Evolutionary conservation across 2,888 invertebrate species (phyloP), one percentile per base, ranked within the genome.

Genomic region (Drosophila subsilvestris): DNA sequence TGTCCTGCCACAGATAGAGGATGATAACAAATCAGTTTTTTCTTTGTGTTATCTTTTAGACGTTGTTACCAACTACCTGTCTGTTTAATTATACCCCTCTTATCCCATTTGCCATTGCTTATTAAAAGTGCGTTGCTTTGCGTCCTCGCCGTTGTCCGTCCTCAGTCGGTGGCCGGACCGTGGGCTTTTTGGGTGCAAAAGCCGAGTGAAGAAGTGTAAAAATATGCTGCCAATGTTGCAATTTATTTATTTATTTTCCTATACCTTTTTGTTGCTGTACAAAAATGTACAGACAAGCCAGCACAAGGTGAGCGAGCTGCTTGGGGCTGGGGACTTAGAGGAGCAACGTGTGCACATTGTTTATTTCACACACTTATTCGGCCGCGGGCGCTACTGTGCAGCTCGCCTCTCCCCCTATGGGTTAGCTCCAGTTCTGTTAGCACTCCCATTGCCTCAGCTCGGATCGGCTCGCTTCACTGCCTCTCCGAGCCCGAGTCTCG

Each of bases 281-380:
- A 82, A 86, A 82, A 82, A 86, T 82, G 86, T 83, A 75, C 86
- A 75, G 75, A 63, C 86, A 80, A 84, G 86, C 86, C 80, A 80
- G 75, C 72, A 66, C 78, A 65, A 78, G 78, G 68, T 6, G 6
- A n/a, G 22, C 45, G 6, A n/a, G 22, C 45, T 59, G 59, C 50
- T 9, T 9, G 10, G 48, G 29, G 54, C 37, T 18, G 42, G 44
- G 47, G 44, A 3, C 18, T 29, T 37, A 54, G 54, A 65, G 71
- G 67, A 66, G 78, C 75, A 77, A 80, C 83, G 80, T 85, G 84
- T 86, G 78, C 80, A 88, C 88, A 85, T 85, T 88, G 84, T 85
- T 85, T 88, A 88, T 88, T 88, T 88, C 84, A 85, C 86, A 88
- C 83, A 84, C 84, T 87, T 87, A 84, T 85, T 85, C 80, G 88